These are phyloP conservation scores for Carcinoscorpius rotundicauda DNA, from an alignment of 1,140 invertebrate genomes.

Conservation along the genomic window DNA sequence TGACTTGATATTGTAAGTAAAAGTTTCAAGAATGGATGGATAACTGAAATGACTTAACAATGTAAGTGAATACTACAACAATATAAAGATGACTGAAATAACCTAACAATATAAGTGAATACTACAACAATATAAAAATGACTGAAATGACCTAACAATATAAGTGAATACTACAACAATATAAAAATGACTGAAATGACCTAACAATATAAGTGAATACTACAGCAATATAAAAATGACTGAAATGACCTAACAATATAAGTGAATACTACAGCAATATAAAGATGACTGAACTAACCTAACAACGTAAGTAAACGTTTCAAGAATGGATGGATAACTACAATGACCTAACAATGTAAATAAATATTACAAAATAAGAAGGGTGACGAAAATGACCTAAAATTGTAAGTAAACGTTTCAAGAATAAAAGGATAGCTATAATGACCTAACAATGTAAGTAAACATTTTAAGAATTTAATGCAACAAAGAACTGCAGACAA, in stretches of 20 bases:
- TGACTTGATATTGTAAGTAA: background rate
- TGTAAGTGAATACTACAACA: conserved; percentile 5
- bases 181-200: no score
- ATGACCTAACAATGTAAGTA: background rate
- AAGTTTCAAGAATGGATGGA: conserved; percentile 15
- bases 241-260: conserved; percentile 9
- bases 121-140: no score
- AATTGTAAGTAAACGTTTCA: no score
- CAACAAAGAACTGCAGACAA: no score
- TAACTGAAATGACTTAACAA: conserved; percentile 2
- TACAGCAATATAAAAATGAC: background rate
- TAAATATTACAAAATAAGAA: background rate
- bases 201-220: conserved; percentile 6
- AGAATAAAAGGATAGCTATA: no score
- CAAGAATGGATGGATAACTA: conserved; percentile 14
- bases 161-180: conserved; percentile 1
- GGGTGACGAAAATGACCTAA: no score
- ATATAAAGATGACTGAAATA: conserved; percentile 4
- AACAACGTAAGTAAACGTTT: background rate
- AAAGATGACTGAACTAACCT: background rate
- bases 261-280: background rate
- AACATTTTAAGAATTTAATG: conserved; percentile 15
- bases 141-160: background rate
- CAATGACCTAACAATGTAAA: conserved; percentile 9
- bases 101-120: no score